Percentiles rank a stretch among this genome's conserved stretches.
These are phyloP conservation scores for Pempheris klunzingeri DNA, from an alignment of 2,797 vertebrate genomes.

Conservation along the genomic window DNA sequence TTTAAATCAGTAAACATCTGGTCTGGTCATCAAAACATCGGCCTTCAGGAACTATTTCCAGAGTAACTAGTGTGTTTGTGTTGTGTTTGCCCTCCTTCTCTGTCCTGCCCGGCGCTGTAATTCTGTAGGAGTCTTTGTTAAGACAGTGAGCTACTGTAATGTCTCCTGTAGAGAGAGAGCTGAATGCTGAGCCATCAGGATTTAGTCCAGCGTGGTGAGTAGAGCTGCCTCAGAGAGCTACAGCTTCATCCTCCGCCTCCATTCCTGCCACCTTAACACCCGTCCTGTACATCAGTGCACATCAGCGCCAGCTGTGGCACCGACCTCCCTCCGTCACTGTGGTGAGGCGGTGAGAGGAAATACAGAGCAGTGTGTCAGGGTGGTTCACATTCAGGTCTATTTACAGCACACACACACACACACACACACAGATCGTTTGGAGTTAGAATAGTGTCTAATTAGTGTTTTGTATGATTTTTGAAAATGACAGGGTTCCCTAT, in stretches of 20 bases:
- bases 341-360: background rate
- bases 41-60: background rate
- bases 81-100: background rate
- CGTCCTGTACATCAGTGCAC: background rate
- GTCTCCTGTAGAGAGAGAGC: background rate
- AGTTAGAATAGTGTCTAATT: slow-evolving; percentile 20
- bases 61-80: background rate
- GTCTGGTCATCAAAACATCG: background rate
- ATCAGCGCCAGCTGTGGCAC: background rate
- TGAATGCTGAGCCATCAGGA: background rate
- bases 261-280: background rate
- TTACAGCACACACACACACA: slow-evolving; percentile 9
- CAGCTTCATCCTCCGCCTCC: background rate
- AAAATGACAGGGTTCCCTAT: slow-evolving; percentile 16
- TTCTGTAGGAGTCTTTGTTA: background rate
- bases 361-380: background rate
- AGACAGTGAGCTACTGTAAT: background rate
- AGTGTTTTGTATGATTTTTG: slow-evolving; percentile 32
- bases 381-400: slow-evolving; percentile 6
- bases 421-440: background rate
- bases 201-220: background rate
- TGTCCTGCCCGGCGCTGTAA: background rate
- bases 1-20: too few relatives aligned
- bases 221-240: background rate
- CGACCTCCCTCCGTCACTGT: background rate